Evolutionary conservation across 2,888 invertebrate genomes (phyloP).

Genomic region (Drosophila nigricruria): DNA sequence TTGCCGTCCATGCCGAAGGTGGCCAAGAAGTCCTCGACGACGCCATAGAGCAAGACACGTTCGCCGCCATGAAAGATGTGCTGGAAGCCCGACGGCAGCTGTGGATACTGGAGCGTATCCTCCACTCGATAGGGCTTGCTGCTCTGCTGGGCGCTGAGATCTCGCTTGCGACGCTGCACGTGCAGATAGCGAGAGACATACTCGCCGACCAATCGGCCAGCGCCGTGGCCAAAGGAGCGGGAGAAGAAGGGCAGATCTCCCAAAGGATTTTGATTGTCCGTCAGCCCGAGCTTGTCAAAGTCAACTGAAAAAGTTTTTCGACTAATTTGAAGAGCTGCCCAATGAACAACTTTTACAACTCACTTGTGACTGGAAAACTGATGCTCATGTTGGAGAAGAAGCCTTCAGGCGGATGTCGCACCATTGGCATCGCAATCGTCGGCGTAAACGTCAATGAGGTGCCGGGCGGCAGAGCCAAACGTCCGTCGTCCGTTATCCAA

Average conservation of each 20-base stretch:
- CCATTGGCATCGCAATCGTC: slow-evolving; percentile 92
- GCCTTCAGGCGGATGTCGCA: slow-evolving; percentile 93
- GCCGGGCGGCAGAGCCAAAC: slow-evolving; percentile 93
- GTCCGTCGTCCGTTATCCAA: slow-evolving; percentile 94
- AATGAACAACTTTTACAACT: slow-evolving; percentile 83
- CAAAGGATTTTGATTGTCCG: slow-evolving; percentile 95
- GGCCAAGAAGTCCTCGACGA: slow-evolving; percentile 91
- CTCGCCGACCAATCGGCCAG: slow-evolving; percentile 88
- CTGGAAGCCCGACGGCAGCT: slow-evolving; percentile 85
- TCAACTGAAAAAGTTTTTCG: slow-evolving; percentile 87
- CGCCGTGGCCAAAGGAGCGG: slow-evolving; percentile 91
- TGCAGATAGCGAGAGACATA: slow-evolving; percentile 91
- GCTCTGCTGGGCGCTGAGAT: slow-evolving; percentile 82
- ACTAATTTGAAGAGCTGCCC: not conserved
- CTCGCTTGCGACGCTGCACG: slow-evolving; percentile 86
- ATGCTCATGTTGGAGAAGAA: slow-evolving; percentile 94
- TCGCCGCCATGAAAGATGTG: slow-evolving; percentile 92
- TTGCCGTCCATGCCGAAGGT: slow-evolving; percentile 93
- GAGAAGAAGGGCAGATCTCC: slow-evolving; percentile 91
- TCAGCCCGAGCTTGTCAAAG: slow-evolving; percentile 93
- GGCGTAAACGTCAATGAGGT: slow-evolving; percentile 92
- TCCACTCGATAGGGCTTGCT: slow-evolving; percentile 60
- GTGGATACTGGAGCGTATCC: slow-evolving; percentile 74
- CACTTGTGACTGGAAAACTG: slow-evolving; percentile 94
- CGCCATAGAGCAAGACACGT: slow-evolving; percentile 90